Evolutionary conservation across 2,888 invertebrate species (phyloP).

Genomic region (Timema podura): DNA sequence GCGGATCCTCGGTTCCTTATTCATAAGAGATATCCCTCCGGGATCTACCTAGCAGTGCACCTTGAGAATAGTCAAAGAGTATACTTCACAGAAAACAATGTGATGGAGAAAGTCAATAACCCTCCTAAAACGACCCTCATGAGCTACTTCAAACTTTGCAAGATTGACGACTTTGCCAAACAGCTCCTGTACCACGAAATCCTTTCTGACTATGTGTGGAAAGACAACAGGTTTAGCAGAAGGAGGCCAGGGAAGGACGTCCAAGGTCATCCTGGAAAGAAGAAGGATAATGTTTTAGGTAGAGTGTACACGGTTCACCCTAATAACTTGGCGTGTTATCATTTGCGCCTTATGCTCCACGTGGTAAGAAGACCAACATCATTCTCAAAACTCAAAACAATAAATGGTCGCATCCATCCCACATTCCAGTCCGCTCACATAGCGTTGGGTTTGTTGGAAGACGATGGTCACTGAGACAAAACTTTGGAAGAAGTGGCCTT

Average conservation of each 20-base stretch:
- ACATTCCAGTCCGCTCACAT: no score
- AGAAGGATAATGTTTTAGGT: neutral
- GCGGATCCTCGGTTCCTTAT: conserved; percentile 31
- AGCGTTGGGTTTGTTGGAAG: no score
- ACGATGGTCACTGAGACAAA: no score
- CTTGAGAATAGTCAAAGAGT: conserved; percentile 32
- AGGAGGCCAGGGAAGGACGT: conserved; percentile 29
- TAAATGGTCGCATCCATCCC: no score
- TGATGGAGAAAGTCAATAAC: conserved; percentile 24
- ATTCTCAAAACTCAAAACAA: no score
- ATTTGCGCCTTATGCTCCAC: no score
- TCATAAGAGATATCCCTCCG: neutral
- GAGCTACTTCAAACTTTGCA: conserved; percentile 40
- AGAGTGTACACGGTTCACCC: neutral
- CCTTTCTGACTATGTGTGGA: no score
- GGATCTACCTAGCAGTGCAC: conserved; percentile 10
- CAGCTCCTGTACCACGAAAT: no score
- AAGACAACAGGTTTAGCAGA: conserved; percentile 3
- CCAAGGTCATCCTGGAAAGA: neutral
- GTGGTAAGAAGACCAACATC: no score
- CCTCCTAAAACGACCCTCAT: conserved; percentile 37
- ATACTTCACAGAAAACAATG: conserved; percentile 21
- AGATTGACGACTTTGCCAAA: conserved; percentile 36
- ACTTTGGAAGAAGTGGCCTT: no score
- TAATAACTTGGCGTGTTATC: neutral